Evolutionary conservation across 2,797 vertebrate genomes (phyloP).

Genomic region (Rhodeus uyekii): DNA sequence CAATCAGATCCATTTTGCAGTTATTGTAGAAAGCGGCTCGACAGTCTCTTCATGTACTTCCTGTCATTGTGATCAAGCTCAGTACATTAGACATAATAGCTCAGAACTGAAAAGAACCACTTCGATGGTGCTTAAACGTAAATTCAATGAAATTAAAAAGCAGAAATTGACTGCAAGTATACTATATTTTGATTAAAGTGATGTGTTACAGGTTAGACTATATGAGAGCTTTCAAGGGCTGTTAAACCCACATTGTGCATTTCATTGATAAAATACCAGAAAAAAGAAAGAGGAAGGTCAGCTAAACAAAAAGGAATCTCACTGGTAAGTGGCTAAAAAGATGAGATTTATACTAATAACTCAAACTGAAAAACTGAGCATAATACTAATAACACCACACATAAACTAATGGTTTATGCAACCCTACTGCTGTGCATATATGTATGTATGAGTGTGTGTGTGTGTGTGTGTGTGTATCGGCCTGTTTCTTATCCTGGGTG

Average conservation of each 20-base stretch:
- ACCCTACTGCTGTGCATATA: background rate
- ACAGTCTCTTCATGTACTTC: background rate
- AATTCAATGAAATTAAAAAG: background rate
- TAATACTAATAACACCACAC: background rate
- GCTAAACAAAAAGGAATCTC: background rate
- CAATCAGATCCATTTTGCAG: background rate
- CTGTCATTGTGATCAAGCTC: background rate
- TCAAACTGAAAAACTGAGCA: background rate
- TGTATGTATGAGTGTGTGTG: background rate
- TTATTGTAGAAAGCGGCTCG: background rate
- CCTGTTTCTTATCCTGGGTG: conserved; percentile 62
- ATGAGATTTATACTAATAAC: background rate
- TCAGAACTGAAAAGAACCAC: background rate
- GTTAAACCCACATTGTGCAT: background rate
- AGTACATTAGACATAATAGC: conserved; percentile 1
- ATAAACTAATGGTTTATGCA: conserved; percentile 6
- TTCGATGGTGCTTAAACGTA: background rate
- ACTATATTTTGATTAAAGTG: conserved; percentile 1
- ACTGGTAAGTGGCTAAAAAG: background rate
- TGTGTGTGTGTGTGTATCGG: background rate
- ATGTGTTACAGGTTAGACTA: background rate
- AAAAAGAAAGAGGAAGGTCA: background rate
- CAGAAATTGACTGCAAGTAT: background rate
- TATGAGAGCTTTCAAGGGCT: background rate
- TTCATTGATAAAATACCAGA: background rate